Evolutionary conservation across 2,888 invertebrate genomes (phyloP).

Genomic region (Steinernema scapterisci): DNA sequence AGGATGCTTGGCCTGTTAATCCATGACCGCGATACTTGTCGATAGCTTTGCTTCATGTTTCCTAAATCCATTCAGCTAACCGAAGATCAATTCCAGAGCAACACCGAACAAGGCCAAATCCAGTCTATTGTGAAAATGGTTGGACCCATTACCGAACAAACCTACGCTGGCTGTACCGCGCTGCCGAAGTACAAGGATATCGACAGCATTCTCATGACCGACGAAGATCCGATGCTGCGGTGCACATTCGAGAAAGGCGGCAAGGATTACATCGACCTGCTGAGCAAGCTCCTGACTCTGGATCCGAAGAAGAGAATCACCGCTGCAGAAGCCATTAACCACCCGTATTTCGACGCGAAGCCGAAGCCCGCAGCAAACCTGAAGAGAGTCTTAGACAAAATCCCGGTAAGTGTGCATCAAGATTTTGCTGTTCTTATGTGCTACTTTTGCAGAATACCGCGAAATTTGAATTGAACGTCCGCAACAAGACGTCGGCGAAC

Average conservation of each 20-base stretch:
- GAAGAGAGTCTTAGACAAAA: constrained; percentile 51
- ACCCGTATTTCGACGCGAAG: constrained; percentile 97
- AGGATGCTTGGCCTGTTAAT: too few species aligned
- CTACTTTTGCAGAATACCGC: background rate
- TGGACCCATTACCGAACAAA: constrained; percentile 60
- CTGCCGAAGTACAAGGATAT: constrained; percentile 46
- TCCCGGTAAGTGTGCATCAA: constrained; percentile 41
- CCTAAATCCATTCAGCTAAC: too few species aligned
- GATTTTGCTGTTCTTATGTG: constrained; percentile 55
- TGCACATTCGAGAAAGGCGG: constrained; percentile 68
- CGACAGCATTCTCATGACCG: constrained; percentile 39
- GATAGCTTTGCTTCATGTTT: too few species aligned
- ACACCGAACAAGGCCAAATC: too few species aligned
- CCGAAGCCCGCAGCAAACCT: constrained; percentile 79
- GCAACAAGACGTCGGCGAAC: background rate
- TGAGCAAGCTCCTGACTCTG: constrained; percentile 86
- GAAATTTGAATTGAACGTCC: background rate
- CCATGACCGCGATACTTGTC: too few species aligned
- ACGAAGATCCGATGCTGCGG: too few species aligned
- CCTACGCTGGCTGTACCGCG: constrained; percentile 74
- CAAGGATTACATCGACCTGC: constrained; percentile 79
- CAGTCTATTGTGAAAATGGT: background rate
- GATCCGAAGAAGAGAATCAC: constrained; percentile 87
- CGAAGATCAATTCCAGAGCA: too few species aligned
- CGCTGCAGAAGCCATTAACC: constrained; percentile 84